Percentiles rank a stretch among this genome's conserved stretches.
phyloP scores from a whole-genome alignment of 2,113 vertebrate genomes.

The Tympanuchus pallidicinctus region DNA sequence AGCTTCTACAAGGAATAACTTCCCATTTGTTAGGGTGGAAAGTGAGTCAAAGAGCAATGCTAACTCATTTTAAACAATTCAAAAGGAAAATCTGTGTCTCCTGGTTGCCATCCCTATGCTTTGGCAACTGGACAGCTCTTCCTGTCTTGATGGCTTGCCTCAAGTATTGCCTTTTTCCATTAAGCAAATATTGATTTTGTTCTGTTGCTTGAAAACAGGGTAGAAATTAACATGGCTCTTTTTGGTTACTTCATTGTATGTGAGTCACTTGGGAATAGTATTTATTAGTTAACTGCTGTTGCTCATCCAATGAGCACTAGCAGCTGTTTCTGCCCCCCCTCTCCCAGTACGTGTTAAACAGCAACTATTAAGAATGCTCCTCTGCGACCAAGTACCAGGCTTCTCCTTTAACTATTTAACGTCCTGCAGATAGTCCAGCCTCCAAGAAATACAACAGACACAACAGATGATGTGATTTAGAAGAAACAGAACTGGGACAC shows the following conservation, averaged over 20 bases:
- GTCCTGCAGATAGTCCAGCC: not conserved
- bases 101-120: not conserved
- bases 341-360: not conserved
- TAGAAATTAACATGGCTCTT: constrained; percentile 52
- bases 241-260: constrained; percentile 55
- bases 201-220: constrained; percentile 39
- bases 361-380: constrained; percentile 8
- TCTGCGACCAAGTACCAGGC: constrained; percentile 6
- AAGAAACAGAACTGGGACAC: not conserved
- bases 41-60: not conserved
- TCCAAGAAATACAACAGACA: not conserved
- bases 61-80: not conserved
- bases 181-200: constrained; percentile 75
- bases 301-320: constrained; percentile 51
- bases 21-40: not conserved
- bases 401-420: constrained; percentile 44
- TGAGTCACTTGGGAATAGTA: constrained; percentile 3
- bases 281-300: constrained; percentile 44
- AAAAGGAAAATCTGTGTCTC: not conserved
- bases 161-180: constrained; percentile 66
- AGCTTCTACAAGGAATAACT: not conserved
- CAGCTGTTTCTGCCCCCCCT: not conserved
- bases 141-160: not conserved
- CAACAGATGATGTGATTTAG: not conserved
- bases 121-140: not conserved